Evolutionary conservation across 2,888 invertebrate species (phyloP), one percentile per base, ranked within the genome.

Genomic region (Cheilosia scutellata): DNA sequence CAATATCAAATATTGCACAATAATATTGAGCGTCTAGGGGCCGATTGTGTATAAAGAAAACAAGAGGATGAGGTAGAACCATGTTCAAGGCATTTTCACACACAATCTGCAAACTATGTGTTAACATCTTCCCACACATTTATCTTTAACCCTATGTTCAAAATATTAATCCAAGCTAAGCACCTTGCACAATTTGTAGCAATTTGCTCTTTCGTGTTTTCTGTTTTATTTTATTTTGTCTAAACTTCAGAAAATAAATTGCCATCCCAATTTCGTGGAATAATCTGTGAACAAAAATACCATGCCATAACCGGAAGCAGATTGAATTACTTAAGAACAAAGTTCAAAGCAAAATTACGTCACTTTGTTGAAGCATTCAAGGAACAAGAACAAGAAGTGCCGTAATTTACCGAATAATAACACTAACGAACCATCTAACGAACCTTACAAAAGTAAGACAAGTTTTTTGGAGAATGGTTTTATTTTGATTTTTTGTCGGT

Each of bases 321-420:
- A 44, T 33, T 70, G 20, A 37, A 58, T 33, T 58, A 58, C 44
- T 33, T 25, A 5, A 33, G 16, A 58, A 49, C 16, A 44, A 58
- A n/a, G 5, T 58, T 16, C 25, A 58, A 70, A 33, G 58, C 5
- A 47, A 11, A 33, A 27, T 70, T 57, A 58, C 47, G 33, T 70
- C 33, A 70, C 25, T 27, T 42, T 33, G 20, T n/a, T 25, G 13
- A 44, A 37, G 37, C 37, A 37, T 11, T 37, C 37, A 47, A 29
- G 44, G 5, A 5, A 20, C 2, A 31, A 16, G 11, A 49, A 49
- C 31, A n/a, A 49, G 20, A 33, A 31, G 47, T 49, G 31, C 63
- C 25, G 20, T 47, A 33, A 63, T 31, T 49, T 20, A 47, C 31
- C 49, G 13, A 44, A 44, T 11, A 7, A 42, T 25, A 5, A 31